These are phyloP conservation scores for Eilema griseolum DNA, from an alignment of 2,888 invertebrate genomes.

Conservation along the genomic window DNA sequence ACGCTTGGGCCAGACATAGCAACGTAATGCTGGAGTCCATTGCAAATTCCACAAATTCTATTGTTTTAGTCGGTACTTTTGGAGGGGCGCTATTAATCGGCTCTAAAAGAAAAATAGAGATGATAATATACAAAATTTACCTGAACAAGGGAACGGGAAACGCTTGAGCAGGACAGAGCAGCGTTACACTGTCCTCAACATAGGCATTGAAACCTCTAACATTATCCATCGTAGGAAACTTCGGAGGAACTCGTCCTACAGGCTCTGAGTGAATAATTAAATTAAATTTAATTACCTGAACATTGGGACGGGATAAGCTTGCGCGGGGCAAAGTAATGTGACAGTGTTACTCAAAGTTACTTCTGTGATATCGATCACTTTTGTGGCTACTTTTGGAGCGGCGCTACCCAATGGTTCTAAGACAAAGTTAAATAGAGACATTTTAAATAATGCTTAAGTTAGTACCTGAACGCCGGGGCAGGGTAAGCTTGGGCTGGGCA, in stretches of 20 bases:
- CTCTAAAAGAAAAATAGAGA: constrained; percentile 83
- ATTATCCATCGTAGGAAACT: constrained; percentile 91
- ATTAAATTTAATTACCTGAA: constrained; percentile 86
- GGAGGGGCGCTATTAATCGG: constrained; percentile 91
- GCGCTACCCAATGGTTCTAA: constrained; percentile 91
- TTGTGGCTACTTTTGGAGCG: constrained; percentile 89
- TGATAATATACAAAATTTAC: constrained; percentile 72
- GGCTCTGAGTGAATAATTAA: constrained; percentile 76
- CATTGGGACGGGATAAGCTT: constrained; percentile 89
- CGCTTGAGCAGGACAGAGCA: constrained; percentile 91
- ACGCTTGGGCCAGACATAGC: constrained; percentile 90
- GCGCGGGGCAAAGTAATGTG: constrained; percentile 88
- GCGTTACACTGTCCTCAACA: constrained; percentile 86
- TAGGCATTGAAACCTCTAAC: constrained; percentile 84
- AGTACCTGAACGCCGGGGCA: constrained; percentile 88
- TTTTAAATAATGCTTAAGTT: constrained; percentile 31
- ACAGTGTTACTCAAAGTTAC: constrained; percentile 67
- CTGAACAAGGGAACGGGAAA: constrained; percentile 89
- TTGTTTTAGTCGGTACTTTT: constrained; percentile 87
- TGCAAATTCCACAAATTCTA: constrained; percentile 78
- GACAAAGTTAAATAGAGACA: constrained; percentile 50
- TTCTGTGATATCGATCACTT: constrained; percentile 82
- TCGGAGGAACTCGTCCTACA: constrained; percentile 88
- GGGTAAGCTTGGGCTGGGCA: constrained; percentile 93
- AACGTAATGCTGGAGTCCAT: constrained; percentile 87